Base-by-base conservation (phyloP, 2,888 invertebrate genomes). In the Polydrusus cervinus region DNA sequence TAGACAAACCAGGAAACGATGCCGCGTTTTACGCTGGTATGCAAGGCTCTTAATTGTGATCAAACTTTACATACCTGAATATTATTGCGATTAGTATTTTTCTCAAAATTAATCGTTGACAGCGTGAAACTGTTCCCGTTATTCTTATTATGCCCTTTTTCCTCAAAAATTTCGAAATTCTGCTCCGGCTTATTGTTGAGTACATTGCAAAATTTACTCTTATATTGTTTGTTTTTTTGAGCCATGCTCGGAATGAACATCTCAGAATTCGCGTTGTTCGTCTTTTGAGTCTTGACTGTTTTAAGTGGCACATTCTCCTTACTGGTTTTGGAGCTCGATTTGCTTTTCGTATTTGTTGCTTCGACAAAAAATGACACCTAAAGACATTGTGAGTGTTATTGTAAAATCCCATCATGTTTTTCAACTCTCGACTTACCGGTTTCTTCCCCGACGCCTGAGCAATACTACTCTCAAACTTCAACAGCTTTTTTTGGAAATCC, bases 231-330 rank as follows among this genome's bases (percentile, higher is more conserved):
- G 76, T 89, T 90, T 79, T 89, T 90, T 38, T 89, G 85, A 76
- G 90, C 89, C 75, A 88, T 81, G 40, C 84, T 85, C 0, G 91
- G 91, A 80, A 92, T 91, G 82, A 90, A 90, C 87, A 91, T 91
- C 13, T 85, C 85, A 0, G 55, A 83, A 79, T 80, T 68, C 40
- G 75, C 75, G 62, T 78, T 78, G 51, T 78, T 74, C 45, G 20
- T 57, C 49, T 74, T 71, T 40, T 45, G 51, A 38, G 16, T 38
- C 55, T 76, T 68, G 10, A 57, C 6, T 6, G 66, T 65, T 25
- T 79, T 80, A 0, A 79, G 30, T 0, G 81, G 82, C 11, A 80
- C 79, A 62, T 82, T 83, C 74, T 80, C 80, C 76, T 82, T 82
- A 43, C 78, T 80, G 34, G 73, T 73, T 30, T 75, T 78, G 18